Evolutionary conservation across 2,113 vertebrate genomes (phyloP), one percentile per base, ranked within the genome.

Genomic region (Odobenus rosmarus): DNA sequence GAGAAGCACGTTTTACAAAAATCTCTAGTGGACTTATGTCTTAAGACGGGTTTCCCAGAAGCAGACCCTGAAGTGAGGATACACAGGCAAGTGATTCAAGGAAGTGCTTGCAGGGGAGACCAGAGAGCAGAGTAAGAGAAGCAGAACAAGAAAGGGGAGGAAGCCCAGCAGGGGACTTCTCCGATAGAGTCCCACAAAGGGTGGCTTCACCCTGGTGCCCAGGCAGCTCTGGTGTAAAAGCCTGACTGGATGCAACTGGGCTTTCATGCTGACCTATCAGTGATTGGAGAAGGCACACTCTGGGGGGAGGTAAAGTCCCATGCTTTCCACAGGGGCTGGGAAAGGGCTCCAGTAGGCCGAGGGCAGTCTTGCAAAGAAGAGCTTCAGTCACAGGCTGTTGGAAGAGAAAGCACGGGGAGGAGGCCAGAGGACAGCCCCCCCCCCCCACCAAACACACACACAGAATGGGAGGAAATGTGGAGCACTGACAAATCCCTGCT

Each of bases 11-110:
- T n/a, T 87, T 76, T 74, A 24, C 67, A 67, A 87, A 90, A 88
- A 5, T 7, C 4, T 36, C 42, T 69, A 64, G 84, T 90, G 61
- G 59, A 90, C 36, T 88, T 64, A 67, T 42, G 33, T 88, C 28
- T 97, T 57, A 76, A 24, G 10, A 71, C 6, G 3, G 21, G 9
- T 79, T 95, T 95, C 72, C 61, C 51, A 90, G 82, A 96, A 92
- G 67, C 49, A 85, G 79, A 85, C 7, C 31, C 71, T 88, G 83
- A 87, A 94, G 89, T 71, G 33, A 76, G 33, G 55, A 90, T 87
- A 46, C 42, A 23, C 0, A 36, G 55, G 36, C 81, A 90, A 96
- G 33, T 72, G 36, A 72, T 36, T 87, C 42, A 96, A 74, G 36
- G 51, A 94, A 39, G 18, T 13, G 33, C 36, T 91, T 67, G 14